These are phyloP conservation scores for Anniella stebbinsi DNA, from an alignment of 2,797 vertebrate species.

Conservation along the genomic window DNA sequence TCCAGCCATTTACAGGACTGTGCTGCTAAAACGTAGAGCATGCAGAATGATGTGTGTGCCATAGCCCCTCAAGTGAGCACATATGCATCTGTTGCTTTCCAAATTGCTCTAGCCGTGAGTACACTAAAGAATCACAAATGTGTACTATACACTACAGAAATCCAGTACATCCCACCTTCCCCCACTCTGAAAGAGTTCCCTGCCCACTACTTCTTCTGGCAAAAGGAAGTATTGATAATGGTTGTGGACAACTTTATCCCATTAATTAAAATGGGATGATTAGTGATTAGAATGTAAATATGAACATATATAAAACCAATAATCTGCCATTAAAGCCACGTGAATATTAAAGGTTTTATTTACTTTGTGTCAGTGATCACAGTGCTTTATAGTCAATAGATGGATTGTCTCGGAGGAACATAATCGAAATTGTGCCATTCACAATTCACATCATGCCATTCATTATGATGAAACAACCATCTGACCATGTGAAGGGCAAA, in stretches of 20 bases:
- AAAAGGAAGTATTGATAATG: not conserved
- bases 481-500: not conserved
- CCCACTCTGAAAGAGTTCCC: too few relatives aligned
- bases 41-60: not conserved
- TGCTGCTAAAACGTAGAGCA: not conserved
- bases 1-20: not conserved
- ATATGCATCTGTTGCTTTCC: not conserved
- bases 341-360: not conserved
- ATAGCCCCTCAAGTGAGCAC: not conserved
- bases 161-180: not conserved
- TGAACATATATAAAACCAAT: slow-evolving; percentile 7
- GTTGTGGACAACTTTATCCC: not conserved
- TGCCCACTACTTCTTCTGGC: not conserved
- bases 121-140: not conserved
- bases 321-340: not conserved
- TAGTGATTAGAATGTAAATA: slow-evolving; percentile 10
- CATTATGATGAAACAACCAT: not conserved
- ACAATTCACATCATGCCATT: not conserved
- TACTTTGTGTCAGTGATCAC: not conserved
- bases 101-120: not conserved
- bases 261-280: not conserved
- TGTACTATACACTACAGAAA: not conserved
- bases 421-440: not conserved
- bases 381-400: not conserved
- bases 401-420: not conserved